phyloP scores from a whole-genome alignment of 2,113 vertebrate species.

The Mus spicilegus region DNA sequence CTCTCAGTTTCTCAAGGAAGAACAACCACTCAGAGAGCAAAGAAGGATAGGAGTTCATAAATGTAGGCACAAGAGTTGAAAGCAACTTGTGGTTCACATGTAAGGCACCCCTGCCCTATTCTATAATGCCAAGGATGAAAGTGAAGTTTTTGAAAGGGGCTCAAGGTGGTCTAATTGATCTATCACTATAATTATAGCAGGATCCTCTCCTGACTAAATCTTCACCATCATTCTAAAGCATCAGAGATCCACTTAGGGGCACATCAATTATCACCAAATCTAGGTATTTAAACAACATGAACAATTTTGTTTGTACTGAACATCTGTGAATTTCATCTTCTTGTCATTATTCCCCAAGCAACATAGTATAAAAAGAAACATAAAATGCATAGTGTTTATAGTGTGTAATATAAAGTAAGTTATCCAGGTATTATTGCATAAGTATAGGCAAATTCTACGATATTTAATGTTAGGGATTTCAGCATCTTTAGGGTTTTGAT shows the following conservation, averaged over 20 bases:
- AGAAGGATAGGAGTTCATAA: background rate
- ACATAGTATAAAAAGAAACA: background rate
- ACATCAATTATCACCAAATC: no score
- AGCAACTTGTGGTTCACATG: background rate
- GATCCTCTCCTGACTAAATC: background rate
- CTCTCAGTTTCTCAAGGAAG: background rate
- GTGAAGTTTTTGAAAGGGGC: background rate
- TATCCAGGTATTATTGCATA: background rate
- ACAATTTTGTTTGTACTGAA: no score
- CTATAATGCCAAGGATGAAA: background rate
- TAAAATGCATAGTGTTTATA: background rate
- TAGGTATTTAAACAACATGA: background rate
- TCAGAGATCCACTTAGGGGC: accelerated
- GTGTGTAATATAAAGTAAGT: background rate
- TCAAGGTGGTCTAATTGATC: background rate
- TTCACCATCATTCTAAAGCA: background rate
- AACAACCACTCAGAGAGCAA: background rate
- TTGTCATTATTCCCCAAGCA: background rate
- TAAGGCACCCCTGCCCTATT: background rate
- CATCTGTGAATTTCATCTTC: background rate
- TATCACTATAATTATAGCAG: background rate
- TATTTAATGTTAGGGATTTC: background rate
- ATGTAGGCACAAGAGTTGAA: background rate
- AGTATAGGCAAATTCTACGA: background rate
- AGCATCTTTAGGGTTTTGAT: background rate